Evolutionary conservation across 2,113 vertebrate species (phyloP).

Genomic region (Mormyrus lacerda): DNA sequence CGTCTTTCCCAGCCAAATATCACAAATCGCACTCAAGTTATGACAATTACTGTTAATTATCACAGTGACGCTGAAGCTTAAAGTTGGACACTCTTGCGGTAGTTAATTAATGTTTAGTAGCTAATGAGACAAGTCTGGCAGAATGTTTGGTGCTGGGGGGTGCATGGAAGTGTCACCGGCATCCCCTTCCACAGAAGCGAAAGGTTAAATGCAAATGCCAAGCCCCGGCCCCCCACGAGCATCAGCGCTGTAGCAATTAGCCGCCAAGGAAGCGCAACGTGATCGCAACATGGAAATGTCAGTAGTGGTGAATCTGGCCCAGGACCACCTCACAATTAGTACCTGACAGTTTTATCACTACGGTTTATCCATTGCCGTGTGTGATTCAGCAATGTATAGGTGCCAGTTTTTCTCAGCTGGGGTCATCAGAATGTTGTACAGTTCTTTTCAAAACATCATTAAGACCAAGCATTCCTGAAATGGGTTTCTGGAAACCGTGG

Average conservation of each 20-base stretch:
- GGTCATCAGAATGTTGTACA: neutral
- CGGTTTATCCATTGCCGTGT: neutral
- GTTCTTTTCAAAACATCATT: neutral
- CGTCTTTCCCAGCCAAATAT: neutral
- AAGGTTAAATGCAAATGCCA: constrained; percentile 8
- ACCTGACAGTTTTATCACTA: neutral
- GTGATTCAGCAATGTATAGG: constrained; percentile 2
- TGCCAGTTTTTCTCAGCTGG: neutral
- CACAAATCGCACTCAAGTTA: neutral
- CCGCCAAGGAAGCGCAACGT: neutral
- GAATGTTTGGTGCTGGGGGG: neutral
- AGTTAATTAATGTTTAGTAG: neutral
- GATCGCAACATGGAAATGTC: neutral
- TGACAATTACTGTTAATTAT: constrained; percentile 1
- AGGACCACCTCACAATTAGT: neutral
- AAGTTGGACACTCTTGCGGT: neutral
- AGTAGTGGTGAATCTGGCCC: neutral
- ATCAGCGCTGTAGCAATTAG: neutral
- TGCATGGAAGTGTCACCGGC: neutral
- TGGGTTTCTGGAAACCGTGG: neutral
- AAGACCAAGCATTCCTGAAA: neutral
- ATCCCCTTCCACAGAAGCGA: neutral
- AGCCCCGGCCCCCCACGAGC: neutral
- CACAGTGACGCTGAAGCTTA: neutral
- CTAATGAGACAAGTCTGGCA: constrained; percentile 8